Evolutionary conservation across 2,113 vertebrate species (phyloP).

Genomic region (Phycodurus eques): DNA sequence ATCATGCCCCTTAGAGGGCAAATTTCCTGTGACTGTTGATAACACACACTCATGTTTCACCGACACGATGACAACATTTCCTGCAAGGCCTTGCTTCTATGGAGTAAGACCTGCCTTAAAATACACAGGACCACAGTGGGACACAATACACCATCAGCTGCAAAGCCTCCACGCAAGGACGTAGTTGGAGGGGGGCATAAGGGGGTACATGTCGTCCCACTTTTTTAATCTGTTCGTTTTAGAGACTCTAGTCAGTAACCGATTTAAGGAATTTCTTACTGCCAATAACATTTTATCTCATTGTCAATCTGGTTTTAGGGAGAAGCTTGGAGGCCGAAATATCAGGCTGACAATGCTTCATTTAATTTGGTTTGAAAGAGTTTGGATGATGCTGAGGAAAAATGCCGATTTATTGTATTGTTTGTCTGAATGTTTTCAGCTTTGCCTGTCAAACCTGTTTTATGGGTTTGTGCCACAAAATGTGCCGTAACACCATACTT

Average conservation of each 20-base stretch:
- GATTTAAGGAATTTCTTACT: too few relatives aligned
- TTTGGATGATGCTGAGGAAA: too few relatives aligned
- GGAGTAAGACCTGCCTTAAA: not conserved
- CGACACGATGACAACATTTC: not conserved
- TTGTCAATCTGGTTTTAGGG: too few relatives aligned
- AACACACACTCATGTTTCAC: conserved; percentile 3
- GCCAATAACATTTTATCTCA: too few relatives aligned
- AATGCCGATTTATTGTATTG: too few relatives aligned
- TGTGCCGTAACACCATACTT: not conserved
- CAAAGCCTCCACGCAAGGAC: not conserved
- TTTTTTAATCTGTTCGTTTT: not conserved
- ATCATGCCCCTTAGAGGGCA: not conserved
- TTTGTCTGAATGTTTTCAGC: too few relatives aligned
- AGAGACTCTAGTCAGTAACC: too few relatives aligned
- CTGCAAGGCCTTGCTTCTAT: not conserved
- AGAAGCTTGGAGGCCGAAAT: too few relatives aligned
- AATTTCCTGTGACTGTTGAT: not conserved
- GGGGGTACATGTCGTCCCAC: not conserved
- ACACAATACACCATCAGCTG: not conserved
- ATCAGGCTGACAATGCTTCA: too few relatives aligned
- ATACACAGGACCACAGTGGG: not conserved
- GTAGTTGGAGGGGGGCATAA: not conserved
- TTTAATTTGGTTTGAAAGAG: too few relatives aligned
- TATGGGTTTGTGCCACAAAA: too few relatives aligned
- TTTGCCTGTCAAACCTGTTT: too few relatives aligned